Evolutionary conservation across 1,140 invertebrate genomes (phyloP).

Genomic region (Drosophila novamexicana): DNA sequence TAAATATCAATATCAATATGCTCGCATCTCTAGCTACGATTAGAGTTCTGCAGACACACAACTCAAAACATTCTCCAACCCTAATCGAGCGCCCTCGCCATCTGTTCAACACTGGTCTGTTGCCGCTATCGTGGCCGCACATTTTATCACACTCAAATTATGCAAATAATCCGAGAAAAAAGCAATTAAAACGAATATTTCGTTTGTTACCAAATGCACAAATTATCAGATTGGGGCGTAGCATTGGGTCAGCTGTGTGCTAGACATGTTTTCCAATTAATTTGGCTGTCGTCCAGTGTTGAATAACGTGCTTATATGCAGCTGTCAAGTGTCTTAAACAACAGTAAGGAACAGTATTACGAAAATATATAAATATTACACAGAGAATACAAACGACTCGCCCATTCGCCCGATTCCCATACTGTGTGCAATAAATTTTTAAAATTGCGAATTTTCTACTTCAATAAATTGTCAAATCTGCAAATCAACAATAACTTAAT

Average conservation of each 20-base stretch:
- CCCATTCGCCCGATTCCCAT: constrained; percentile 2
- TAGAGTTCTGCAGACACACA: neutral
- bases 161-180: constrained; percentile 63
- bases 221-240: constrained; percentile 57
- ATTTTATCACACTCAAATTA: constrained; percentile 72
- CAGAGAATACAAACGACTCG: constrained; percentile 8
- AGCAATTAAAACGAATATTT: constrained; percentile 69
- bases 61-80: constrained; percentile 9
- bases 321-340: constrained; percentile 35
- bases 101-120: neutral
- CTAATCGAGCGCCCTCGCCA: neutral
- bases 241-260: neutral
- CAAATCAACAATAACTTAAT: constrained; percentile 68
- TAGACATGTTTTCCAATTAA: constrained; percentile 69
- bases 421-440: constrained; percentile 61
- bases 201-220: constrained; percentile 45
- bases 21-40: neutral
- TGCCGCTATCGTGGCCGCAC: constrained; percentile 6
- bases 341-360: constrained; percentile 12
- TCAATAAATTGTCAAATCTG: constrained; percentile 71
- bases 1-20: neutral
- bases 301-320: constrained; percentile 37
- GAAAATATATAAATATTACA: constrained; percentile 24
- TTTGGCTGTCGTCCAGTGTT: constrained; percentile 43
- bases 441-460: constrained; percentile 65